Conservation (phyloP, 2,888 invertebrate genomes). For the Ormia ochracea region DNA sequence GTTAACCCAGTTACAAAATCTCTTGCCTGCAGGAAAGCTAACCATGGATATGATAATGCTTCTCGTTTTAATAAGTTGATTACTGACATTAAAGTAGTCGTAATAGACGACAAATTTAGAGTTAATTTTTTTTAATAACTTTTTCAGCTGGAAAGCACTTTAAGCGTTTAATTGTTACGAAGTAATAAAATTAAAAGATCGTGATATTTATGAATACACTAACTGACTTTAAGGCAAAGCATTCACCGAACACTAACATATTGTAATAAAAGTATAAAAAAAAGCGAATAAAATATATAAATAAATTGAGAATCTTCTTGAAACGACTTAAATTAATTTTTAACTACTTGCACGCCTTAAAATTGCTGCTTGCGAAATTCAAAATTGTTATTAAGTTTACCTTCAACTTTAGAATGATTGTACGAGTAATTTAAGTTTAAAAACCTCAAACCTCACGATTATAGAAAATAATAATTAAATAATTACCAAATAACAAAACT, state of each 20-base stretch:
- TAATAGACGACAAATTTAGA: conserved; percentile 23
- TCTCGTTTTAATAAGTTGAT: background rate
- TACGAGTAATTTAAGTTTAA: conserved; percentile 33
- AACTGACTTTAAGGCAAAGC: conserved; percentile 44
- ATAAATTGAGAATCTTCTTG: conserved; percentile 29
- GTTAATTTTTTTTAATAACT: background rate
- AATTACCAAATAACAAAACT: background rate
- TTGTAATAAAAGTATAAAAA: conserved; percentile 11
- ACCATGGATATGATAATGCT: background rate
- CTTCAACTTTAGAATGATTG: conserved; percentile 39
- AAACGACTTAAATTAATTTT: conserved; percentile 34
- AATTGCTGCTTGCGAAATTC: background rate
- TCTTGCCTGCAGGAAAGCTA: background rate
- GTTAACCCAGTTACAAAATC: conserved; percentile 35
- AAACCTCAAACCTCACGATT: background rate
- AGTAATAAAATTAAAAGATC: conserved; percentile 36
- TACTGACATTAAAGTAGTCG: conserved; percentile 31
- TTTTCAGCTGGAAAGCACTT: conserved; percentile 17
- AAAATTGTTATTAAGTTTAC: conserved; percentile 36
- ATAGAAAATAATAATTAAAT: background rate
- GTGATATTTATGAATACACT: conserved; percentile 50
- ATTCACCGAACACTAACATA: background rate
- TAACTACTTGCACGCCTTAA: conserved; percentile 48
- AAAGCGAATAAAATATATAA: background rate
- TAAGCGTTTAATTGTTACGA: conserved; percentile 38